Evolutionary conservation across 2,113 vertebrate species (phyloP).

Genomic region (Sinosuthora webbiana): DNA sequence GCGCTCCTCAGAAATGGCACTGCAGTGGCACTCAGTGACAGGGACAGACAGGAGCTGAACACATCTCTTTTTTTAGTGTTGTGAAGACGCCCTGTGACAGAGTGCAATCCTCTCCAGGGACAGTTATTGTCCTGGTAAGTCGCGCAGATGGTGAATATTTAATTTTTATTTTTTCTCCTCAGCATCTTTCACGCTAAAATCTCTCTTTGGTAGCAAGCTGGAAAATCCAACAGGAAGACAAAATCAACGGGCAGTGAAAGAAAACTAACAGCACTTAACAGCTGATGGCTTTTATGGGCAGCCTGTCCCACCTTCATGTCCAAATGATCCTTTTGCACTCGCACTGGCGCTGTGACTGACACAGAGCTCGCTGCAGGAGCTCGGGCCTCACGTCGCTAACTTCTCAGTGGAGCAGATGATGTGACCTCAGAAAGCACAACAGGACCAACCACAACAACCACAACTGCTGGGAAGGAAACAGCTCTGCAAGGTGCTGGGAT

Average conservation of each 20-base stretch:
- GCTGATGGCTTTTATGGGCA: background rate
- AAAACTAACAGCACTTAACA: background rate
- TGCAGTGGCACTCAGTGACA: background rate
- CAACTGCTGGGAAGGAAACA: background rate
- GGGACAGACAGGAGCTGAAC: background rate
- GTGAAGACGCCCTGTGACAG: background rate
- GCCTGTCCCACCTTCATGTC: background rate
- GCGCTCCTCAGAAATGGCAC: background rate
- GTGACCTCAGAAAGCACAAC: background rate
- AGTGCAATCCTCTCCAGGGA: background rate
- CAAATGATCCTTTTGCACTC: background rate
- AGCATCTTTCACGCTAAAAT: background rate
- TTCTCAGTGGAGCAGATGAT: background rate
- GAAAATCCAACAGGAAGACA: background rate
- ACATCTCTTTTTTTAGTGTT: background rate
- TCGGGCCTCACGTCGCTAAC: background rate
- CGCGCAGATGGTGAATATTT: background rate
- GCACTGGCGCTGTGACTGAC: background rate
- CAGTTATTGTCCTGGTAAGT: background rate
- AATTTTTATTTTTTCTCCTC: background rate
- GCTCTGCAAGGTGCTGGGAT: background rate
- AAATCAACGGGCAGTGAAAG: background rate
- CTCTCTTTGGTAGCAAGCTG: background rate
- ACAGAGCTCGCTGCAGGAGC: background rate
- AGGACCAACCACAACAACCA: background rate